Base-by-base conservation (phyloP, 2,888 invertebrate species). In the Dryadula phaetusa region DNA sequence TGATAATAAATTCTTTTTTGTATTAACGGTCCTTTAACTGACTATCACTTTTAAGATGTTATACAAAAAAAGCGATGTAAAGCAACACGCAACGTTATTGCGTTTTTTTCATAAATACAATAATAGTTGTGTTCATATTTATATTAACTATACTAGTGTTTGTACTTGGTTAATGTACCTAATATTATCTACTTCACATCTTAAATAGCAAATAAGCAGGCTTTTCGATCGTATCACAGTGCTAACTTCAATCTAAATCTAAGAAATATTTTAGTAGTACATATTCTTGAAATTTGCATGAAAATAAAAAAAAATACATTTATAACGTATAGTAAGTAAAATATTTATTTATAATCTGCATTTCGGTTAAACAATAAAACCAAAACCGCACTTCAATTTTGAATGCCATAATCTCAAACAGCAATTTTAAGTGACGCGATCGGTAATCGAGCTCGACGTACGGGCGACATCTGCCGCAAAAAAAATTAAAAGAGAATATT, bases 381-480 rank as follows among this genome's bases (percentile, higher is more conserved):
- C 46, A 18, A 49, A 60, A 52, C 63, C 58, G 81, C 78, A 81
- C 79, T 40, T 28, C 56, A 64, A 60, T 49, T 49, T 60, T 83
- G 82, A 84, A 85, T 86, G 86, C 88, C 83, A 79, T 72, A 74
- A 82, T 77, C 77, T 83, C 80, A 86, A 90, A 88, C 89, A 90
- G 90, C 86, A 79, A 82, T 87, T 80, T 79, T 77, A 76, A 80
- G 76, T 86, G 90, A 89, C 90, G 82, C 78, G 80, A 77, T 68
- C 72, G 76, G 85, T 89, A 87, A 92, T 89, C 87, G 89, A 86
- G 84, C 76, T 84, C 76, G 90, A 87, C 90, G 80, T 79, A 69
- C 70, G 52, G 52, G 75, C 76, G 81, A 86, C 89, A 90, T 90
- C 90, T 90, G 90, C 88, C 79, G 78, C 77, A 74, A 74, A 77